Evolutionary conservation across 2,888 invertebrate genomes (phyloP), one percentile per base, ranked within the genome.

Genomic region (Andrena bicolor): DNA sequence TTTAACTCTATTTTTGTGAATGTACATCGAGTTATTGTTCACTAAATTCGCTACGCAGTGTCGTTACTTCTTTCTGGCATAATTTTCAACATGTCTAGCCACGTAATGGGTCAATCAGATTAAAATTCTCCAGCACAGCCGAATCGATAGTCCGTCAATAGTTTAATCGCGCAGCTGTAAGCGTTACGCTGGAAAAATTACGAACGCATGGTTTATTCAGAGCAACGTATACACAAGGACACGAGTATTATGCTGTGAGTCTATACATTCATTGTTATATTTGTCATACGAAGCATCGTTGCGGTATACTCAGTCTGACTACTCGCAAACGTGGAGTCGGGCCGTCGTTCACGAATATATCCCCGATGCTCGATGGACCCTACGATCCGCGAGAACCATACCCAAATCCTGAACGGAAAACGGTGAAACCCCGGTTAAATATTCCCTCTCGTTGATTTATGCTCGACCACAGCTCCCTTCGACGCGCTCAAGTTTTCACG

Each of bases 151-250:
- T n/a, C 16, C 20, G 10, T 69, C 51, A 30, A 69, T 64, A 53
- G 20, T 70, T 65, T 49, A 70, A 80, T 70, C 64, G 51, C 26
- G 7, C 23, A 26, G 8, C n/a, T 23, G 8, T 20, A 23, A 71
- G 58, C 7, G 64, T 48, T 49, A 23, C 51, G 13, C 5, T 13
- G 41, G 30, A 56, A 51, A 48, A 48, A 69, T 49, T 41, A 71
- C 13, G 53, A 13, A 7, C 48, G 10, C 53, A 74, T 82, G 7
- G 13, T 80, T 82, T 80, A 80, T 82, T 82, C 60, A 74, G 58
- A 73, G 72, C 63, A 13, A 53, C 23, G 53, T 53, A 49, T 60
- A n/a, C 48, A 53, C 80, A 71, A 80, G 61, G 65, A 49, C 61
- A 65, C 13, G 5, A 4, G 20, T 53, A 6, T 13, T 56, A 23